Percentiles rank a stretch among this genome's conserved stretches.
Evolutionary conservation across 2,888 invertebrate genomes (phyloP).

Genomic region (Pilophorus perplexus): DNA sequence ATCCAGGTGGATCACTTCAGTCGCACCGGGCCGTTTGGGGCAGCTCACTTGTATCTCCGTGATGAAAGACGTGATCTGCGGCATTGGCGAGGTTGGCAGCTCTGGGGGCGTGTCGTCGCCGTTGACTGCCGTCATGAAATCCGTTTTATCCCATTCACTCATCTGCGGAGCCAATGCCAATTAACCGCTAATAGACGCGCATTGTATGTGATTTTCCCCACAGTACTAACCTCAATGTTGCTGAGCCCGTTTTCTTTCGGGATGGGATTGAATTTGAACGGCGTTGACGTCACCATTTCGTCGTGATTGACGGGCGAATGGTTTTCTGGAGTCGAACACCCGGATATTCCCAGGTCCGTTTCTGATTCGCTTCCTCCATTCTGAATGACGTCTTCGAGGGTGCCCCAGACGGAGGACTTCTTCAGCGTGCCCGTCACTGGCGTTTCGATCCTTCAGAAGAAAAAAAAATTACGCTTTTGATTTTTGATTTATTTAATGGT

Average conservation of each 20-base stretch:
- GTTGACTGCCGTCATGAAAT: constrained; percentile 41
- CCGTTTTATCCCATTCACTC: constrained; percentile 45
- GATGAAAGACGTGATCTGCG: constrained; percentile 58
- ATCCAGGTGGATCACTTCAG: constrained; percentile 43
- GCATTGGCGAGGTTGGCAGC: constrained; percentile 53
- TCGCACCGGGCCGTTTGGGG: constrained; percentile 48
- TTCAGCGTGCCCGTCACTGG: constrained; percentile 55
- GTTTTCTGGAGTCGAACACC: constrained; percentile 47
- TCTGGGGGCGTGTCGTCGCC: constrained; percentile 52
- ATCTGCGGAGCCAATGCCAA: too few species aligned
- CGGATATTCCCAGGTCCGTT: constrained; percentile 46
- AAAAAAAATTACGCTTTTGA: not conserved
- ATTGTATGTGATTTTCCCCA: not conserved
- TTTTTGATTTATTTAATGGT: constrained; percentile 16
- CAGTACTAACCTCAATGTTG: constrained; percentile 44
- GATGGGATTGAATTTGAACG: constrained; percentile 44
- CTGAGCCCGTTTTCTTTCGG: constrained; percentile 42
- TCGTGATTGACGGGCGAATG: constrained; percentile 45
- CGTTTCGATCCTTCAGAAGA: constrained; percentile 34
- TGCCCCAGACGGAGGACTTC: constrained; percentile 73
- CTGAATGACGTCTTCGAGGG: constrained; percentile 65
- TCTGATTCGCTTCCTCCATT: constrained; percentile 47
- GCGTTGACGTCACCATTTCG: constrained; percentile 46
- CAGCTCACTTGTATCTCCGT: constrained; percentile 66
- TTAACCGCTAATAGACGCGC: not conserved